Evolutionary conservation across 2,888 invertebrate genomes (phyloP).

Genomic region (Ligdia adustata): DNA sequence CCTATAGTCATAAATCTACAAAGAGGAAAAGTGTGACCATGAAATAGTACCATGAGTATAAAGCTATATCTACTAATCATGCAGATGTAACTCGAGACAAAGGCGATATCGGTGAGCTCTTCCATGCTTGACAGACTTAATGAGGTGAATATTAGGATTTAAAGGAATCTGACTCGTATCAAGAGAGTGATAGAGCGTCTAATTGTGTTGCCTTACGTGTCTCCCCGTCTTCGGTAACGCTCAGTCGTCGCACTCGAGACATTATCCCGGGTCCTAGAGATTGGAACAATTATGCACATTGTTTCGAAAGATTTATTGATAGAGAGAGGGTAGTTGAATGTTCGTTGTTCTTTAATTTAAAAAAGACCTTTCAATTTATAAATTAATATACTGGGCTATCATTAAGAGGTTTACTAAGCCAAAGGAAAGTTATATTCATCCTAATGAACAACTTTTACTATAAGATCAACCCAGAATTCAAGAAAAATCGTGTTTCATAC

Average conservation of each 20-base stretch:
- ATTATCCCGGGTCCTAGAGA: constrained; percentile 79
- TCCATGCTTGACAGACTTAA: constrained; percentile 38
- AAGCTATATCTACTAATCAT: too few species aligned
- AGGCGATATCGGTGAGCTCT: constrained; percentile 19
- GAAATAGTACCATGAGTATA: constrained; percentile 6
- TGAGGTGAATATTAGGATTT: constrained; percentile 28
- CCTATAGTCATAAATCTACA: constrained; percentile 28
- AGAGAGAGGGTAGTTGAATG: background rate
- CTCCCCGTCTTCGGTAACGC: constrained; percentile 89
- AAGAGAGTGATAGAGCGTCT: constrained; percentile 37
- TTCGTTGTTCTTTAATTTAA: too few species aligned
- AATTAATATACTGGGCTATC: too few species aligned
- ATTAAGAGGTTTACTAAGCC: too few species aligned
- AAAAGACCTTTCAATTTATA: too few species aligned
- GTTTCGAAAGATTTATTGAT: constrained; percentile 9
- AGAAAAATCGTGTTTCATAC: too few species aligned
- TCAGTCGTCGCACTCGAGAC: constrained; percentile 84
- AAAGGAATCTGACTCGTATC: constrained; percentile 30
- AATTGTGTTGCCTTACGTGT: constrained; percentile 85
- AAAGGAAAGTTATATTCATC: too few species aligned
- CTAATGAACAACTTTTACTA: too few species aligned
- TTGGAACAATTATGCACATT: constrained; percentile 37
- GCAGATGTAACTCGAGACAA: constrained; percentile 19
- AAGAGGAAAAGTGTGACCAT: constrained; percentile 18
- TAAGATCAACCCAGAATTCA: too few species aligned